Conservation (phyloP, 2,113 vertebrate genomes). For the Lucifuga dentata region DNA sequence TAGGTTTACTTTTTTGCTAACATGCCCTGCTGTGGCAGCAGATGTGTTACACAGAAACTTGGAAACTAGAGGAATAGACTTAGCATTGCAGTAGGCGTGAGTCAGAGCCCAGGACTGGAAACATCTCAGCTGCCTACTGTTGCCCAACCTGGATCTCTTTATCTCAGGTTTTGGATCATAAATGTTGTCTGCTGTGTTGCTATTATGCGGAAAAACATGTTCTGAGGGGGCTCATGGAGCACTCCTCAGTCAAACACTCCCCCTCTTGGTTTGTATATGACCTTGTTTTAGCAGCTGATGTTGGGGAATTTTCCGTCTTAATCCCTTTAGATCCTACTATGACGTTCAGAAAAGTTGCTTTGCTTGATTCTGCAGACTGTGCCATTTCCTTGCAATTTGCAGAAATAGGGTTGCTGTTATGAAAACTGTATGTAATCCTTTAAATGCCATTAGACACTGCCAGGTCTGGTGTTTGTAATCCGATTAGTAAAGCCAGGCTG, state of each 20-base stretch:
- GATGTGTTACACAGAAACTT: conserved; percentile 5
- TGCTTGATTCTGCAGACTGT: conserved; percentile 25
- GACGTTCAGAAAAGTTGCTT: conserved; percentile 31
- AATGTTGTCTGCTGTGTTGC: conserved; percentile 6
- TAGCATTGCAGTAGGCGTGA: conserved; percentile 9
- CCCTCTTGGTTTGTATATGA: conserved; percentile 26
- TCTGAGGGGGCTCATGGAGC: background rate
- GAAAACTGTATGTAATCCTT: conserved; percentile 54
- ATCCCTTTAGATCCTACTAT: conserved; percentile 53
- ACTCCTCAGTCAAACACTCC: background rate
- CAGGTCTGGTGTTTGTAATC: conserved; percentile 66
- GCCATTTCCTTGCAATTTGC: conserved; percentile 22
- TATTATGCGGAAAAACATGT: conserved; percentile 31
- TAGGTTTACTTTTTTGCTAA: conserved; percentile 1
- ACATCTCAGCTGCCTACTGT: conserved; percentile 11
- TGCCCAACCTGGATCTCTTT: conserved; percentile 27
- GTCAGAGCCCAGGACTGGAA: conserved; percentile 23
- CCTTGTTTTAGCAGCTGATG: conserved; percentile 47
- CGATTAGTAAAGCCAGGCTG: conserved; percentile 61
- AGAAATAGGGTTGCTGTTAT: conserved; percentile 52
- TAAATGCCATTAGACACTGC: conserved; percentile 61
- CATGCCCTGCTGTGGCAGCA: conserved; percentile 32
- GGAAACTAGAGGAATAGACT: conserved; percentile 10
- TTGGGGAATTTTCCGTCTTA: conserved; percentile 39
- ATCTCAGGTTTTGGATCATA: conserved; percentile 11